Evolutionary conservation across 2,888 invertebrate species (phyloP).

Genomic region (Drosophila anomelani): DNA sequence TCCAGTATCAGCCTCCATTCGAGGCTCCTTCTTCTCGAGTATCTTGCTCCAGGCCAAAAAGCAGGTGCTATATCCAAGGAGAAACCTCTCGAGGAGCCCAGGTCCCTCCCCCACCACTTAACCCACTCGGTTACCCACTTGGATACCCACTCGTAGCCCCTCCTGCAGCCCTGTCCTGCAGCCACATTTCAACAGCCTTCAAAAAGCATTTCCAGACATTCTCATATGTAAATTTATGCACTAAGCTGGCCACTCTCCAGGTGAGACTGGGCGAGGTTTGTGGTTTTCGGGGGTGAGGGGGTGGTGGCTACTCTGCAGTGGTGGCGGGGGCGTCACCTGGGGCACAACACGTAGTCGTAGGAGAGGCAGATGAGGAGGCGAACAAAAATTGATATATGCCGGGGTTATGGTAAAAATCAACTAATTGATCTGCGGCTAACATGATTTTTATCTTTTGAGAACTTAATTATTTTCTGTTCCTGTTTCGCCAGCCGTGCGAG

Average conservation of each 20-base stretch:
- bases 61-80: conserved; percentile 60
- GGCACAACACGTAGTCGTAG: conserved; percentile 36
- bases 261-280: conserved; percentile 12
- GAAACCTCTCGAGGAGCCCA: conserved; percentile 46
- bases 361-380: conserved; percentile 22
- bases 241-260: conserved; percentile 32
- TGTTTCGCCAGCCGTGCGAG: conserved; percentile 44
- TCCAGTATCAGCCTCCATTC: conserved; percentile 56
- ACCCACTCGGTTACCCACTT: conserved; percentile 3
- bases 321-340: conserved; percentile 29
- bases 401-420: conserved; percentile 69
- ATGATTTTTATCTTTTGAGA: conserved; percentile 83
- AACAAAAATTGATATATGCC: conserved; percentile 75
- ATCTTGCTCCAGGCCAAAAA: conserved; percentile 41
- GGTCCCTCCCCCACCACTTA: conserved; percentile 9
- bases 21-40: conserved; percentile 29
- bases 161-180: conserved; percentile 44
- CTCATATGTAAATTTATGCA: conserved; percentile 82
- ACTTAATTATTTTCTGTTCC: conserved; percentile 82
- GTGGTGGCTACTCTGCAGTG: background rate
- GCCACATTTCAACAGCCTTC: conserved; percentile 81
- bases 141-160: conserved; percentile 16
- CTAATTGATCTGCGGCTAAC: conserved; percentile 83
- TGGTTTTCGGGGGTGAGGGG: conserved; percentile 13
- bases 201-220: conserved; percentile 76